Evolutionary conservation across 2,113 vertebrate genomes (phyloP).

Genomic region (Lophura nycthemera): DNA sequence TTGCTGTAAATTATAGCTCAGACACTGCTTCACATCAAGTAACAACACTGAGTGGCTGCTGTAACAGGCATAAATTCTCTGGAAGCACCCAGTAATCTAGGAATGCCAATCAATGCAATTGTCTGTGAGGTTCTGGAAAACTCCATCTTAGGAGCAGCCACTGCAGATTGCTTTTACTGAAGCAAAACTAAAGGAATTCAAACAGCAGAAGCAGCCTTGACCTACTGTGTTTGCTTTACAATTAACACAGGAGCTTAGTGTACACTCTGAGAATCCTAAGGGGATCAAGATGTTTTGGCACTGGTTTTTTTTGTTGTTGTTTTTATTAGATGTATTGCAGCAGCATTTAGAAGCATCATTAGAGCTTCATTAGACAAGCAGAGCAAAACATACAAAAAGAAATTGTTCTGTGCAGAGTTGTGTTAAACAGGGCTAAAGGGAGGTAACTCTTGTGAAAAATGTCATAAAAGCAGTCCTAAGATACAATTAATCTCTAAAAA

Average conservation of each 20-base stretch:
- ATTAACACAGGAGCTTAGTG: neutral
- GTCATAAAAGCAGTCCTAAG: neutral
- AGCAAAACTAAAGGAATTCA: neutral
- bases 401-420: neutral
- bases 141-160: neutral
- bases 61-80: neutral
- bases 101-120: neutral
- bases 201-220: neutral
- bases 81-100: neutral
- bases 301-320: no score
- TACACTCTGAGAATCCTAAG: neutral
- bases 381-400: neutral
- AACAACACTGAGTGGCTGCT: neutral
- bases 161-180: neutral
- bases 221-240: neutral
- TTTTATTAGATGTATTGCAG: neutral
- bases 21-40: neutral
- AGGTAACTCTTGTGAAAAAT: neutral
- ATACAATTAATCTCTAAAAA: neutral
- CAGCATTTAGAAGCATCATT: neutral
- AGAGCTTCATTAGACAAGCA: neutral
- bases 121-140: neutral
- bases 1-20: constrained; percentile 27
- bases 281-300: neutral
- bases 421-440: neutral